phyloP scores from a whole-genome alignment of 2,797 vertebrate genomes.

The Danio jaintianensis region DNA sequence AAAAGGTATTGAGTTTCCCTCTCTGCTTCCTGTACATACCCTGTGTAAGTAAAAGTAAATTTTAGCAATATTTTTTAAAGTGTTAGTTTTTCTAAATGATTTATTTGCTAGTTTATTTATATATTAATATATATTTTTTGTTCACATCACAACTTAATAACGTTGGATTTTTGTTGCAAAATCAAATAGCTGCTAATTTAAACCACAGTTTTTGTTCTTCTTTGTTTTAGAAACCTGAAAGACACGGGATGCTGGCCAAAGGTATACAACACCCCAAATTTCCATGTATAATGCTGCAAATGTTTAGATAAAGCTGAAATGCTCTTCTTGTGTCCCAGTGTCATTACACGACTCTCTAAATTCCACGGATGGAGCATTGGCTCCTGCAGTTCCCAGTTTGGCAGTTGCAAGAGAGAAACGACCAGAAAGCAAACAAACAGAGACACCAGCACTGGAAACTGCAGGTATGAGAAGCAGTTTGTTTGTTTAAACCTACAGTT shows the following conservation, averaged over 20 bases:
- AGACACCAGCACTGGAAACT: slow-evolving; percentile 72
- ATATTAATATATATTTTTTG: too few species aligned
- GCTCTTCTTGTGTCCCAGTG: slow-evolving; percentile 70
- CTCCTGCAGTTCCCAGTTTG: slow-evolving; percentile 31
- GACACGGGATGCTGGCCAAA: slow-evolving; percentile 70
- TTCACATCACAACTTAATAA: too few species aligned
- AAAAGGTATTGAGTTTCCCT: too few species aligned
- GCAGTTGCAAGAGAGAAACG: slow-evolving; percentile 52
- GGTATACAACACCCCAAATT: slow-evolving; percentile 56
- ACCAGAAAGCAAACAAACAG: slow-evolving; percentile 59
- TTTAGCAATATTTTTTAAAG: too few species aligned
- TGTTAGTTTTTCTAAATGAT: too few species aligned
- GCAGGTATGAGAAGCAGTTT: slow-evolving; percentile 12
- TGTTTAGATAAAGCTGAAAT: neutral
- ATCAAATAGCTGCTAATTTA: neutral
- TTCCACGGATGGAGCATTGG: slow-evolving; percentile 71
- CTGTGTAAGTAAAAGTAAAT: too few species aligned
- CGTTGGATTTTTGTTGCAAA: neutral
- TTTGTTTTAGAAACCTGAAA: slow-evolving; percentile 69
- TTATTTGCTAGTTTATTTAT: too few species aligned
- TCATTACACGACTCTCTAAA: slow-evolving; percentile 88
- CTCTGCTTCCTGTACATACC: too few species aligned
- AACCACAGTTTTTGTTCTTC: neutral
- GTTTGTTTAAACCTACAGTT: neutral
- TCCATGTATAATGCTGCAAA: neutral